Evolutionary conservation across 2,888 invertebrate species (phyloP).

Genomic region (Philopedon plagiatum): DNA sequence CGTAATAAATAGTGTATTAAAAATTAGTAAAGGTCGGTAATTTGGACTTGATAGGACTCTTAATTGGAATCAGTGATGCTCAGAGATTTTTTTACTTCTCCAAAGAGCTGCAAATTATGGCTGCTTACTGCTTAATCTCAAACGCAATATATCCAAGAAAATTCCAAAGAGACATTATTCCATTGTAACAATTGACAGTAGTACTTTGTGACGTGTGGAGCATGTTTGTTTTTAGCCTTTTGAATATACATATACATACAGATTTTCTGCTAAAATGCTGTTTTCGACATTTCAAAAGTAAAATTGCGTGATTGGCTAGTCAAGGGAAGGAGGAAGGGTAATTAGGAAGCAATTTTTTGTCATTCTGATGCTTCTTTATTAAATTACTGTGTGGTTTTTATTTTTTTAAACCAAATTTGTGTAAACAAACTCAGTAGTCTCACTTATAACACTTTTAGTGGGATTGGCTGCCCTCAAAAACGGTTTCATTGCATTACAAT

Average conservation of each 20-base stretch:
- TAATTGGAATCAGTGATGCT: background rate
- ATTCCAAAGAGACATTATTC: background rate
- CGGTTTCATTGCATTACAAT: too few species aligned
- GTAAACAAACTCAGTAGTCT: background rate
- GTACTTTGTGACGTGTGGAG: slow-evolving; percentile 66
- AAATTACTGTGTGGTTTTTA: background rate
- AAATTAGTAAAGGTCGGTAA: too few species aligned
- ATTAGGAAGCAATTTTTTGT: slow-evolving; percentile 50
- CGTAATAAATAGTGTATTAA: too few species aligned
- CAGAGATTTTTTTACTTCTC: slow-evolving; percentile 1
- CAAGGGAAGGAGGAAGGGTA: slow-evolving; percentile 70
- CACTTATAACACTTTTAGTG: too few species aligned
- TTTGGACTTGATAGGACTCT: too few species aligned
- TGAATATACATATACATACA: slow-evolving; percentile 44
- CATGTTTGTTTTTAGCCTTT: slow-evolving; percentile 67
- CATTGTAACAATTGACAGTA: slow-evolving; percentile 28
- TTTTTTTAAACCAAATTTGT: background rate
- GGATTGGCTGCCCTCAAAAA: too few species aligned
- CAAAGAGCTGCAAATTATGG: slow-evolving; percentile 5
- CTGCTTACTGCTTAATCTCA: slow-evolving; percentile 37
- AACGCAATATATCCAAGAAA: slow-evolving; percentile 4
- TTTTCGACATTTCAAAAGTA: slow-evolving; percentile 55
- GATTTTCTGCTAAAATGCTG: slow-evolving; percentile 63
- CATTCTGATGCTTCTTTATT: slow-evolving; percentile 52
- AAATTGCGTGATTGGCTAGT: slow-evolving; percentile 50